Conservation (phyloP, 2,113 vertebrate genomes). For the Phodopus roborovskii region DNA sequence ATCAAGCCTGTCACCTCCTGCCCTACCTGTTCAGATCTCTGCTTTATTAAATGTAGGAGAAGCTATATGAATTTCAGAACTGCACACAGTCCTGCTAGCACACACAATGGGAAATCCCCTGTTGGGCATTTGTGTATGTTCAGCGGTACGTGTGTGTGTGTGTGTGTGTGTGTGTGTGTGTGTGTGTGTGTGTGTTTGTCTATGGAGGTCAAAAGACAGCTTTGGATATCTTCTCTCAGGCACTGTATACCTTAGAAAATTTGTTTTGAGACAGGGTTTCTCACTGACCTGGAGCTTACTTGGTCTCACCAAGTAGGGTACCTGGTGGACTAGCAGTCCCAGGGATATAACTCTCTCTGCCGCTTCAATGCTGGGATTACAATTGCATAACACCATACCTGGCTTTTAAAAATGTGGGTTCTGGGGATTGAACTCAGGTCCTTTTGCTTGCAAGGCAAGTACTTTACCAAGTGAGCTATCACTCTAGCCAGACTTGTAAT, state of each 20-base stretch:
- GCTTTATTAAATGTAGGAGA: conserved; percentile 6
- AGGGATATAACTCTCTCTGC: not conserved
- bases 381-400: not conserved
- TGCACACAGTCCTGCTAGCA: not conserved
- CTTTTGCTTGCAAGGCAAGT: not conserved
- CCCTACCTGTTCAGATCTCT: not conserved
- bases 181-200: not conserved
- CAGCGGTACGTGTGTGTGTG: not conserved
- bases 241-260: not conserved
- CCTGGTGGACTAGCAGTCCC: not conserved
- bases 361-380: not conserved
- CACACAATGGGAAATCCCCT: not conserved
- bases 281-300: not conserved
- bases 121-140: not conserved
- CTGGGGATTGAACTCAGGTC: not conserved
- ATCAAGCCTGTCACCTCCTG: not conserved
- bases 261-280: not conserved
- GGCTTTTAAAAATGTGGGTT: not conserved
- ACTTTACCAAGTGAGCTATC: not conserved
- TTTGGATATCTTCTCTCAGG: not conserved
- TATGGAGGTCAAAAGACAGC: not conserved
- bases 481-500: not conserved
- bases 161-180: not conserved
- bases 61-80: conserved; percentile 18
- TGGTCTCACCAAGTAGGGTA: not conserved